A percentile compares a stretch with the other conserved stretches of the same genome.
Conservation (phyloP, 1,140 invertebrate species). For the Olivierus martensii region DNA sequence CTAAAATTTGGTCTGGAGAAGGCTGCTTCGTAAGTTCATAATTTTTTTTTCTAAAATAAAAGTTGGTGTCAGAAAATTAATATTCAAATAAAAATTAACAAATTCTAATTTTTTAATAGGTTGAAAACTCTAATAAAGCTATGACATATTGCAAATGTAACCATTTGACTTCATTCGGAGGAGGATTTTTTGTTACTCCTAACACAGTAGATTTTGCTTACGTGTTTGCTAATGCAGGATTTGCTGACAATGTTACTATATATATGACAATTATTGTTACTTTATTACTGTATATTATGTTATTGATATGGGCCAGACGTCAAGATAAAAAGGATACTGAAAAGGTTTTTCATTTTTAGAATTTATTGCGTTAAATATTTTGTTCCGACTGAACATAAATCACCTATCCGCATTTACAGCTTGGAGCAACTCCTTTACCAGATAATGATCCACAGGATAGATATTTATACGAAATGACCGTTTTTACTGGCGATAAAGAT, state of each 20-base stretch:
- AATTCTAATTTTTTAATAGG: slow-evolving; percentile 11
- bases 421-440: slow-evolving; percentile 35
- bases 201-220: slow-evolving; percentile 43
- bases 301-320: slow-evolving; percentile 34
- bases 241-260: slow-evolving; percentile 39
- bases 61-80: background rate
- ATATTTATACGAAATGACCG: slow-evolving; percentile 31
- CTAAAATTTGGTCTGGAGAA: slow-evolving; percentile 24
- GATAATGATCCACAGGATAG: slow-evolving; percentile 34
- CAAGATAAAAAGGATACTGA: slow-evolving; percentile 36
- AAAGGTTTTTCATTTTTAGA: slow-evolving; percentile 23
- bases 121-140: slow-evolving; percentile 19
- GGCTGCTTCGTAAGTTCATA: slow-evolving; percentile 23
- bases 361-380: background rate
- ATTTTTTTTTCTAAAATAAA: no score
- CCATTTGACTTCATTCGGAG: slow-evolving; percentile 41
- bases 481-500: slow-evolving; percentile 32
- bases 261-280: slow-evolving; percentile 39
- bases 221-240: slow-evolving; percentile 39
- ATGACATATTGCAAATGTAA: slow-evolving; percentile 36
- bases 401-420: slow-evolving; percentile 20
- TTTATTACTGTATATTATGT: slow-evolving; percentile 30
- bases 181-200: slow-evolving; percentile 37
- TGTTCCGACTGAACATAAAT: background rate
- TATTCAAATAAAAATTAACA: background rate